Percentiles rank a stretch among this genome's conserved stretches.
phyloP scores from a whole-genome alignment of 2,797 vertebrate species.

The Telmatherina bonti region DNA sequence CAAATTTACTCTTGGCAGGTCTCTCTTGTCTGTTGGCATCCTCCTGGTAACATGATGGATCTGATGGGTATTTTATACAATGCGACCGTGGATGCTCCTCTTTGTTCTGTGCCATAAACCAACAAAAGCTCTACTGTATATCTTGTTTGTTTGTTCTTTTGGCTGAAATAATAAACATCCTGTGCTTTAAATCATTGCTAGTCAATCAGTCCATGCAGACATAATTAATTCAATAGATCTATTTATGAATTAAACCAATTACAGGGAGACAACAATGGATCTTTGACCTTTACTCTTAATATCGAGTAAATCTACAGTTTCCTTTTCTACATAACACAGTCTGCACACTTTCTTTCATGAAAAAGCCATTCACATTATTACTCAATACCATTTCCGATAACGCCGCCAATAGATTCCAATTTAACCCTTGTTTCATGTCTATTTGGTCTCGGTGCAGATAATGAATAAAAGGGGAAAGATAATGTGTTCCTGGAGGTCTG shows the following conservation, averaged over 20 bases:
- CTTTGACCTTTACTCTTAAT: not conserved
- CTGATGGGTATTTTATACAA: slow-evolving; percentile 7
- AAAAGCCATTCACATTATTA: not conserved
- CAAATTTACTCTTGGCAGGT: slow-evolving; percentile 29
- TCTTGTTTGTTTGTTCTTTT: not conserved
- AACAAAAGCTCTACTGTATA: too few species aligned
- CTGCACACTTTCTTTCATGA: not conserved
- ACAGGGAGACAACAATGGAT: not conserved
- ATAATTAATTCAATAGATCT: not conserved
- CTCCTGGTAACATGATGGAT: not conserved
- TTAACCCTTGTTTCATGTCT: not conserved
- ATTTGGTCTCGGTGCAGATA: not conserved
- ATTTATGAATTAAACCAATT: not conserved
- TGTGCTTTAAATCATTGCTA: not conserved
- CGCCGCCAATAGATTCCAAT: not conserved
- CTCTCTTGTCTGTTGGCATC: not conserved
- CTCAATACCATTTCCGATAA: not conserved
- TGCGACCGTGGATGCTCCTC: not conserved
- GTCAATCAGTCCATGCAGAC: not conserved
- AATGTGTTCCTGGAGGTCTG: not conserved
- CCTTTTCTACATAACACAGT: slow-evolving; percentile 1
- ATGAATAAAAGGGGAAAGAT: not conserved
- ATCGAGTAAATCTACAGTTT: not conserved
- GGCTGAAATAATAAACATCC: not conserved
- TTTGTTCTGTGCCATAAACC: too few species aligned